phyloP scores from a whole-genome alignment of 2,888 invertebrate genomes.

The Agapostemon virescens region DNA sequence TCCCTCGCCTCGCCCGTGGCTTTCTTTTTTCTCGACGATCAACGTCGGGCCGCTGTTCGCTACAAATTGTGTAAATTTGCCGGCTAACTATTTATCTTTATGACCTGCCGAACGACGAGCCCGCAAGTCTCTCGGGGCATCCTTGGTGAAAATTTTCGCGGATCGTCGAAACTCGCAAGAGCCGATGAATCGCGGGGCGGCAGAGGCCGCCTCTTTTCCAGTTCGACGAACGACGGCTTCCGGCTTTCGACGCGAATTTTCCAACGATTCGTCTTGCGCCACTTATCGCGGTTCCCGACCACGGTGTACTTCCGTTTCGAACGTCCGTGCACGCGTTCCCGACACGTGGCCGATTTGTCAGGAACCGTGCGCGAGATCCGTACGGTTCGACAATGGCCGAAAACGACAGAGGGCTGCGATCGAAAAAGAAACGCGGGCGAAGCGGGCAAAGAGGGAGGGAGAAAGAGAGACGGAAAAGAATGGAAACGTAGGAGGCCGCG shows the following conservation, averaged over 20 bases:
- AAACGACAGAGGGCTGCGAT: background rate
- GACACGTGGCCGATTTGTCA: conserved; percentile 78
- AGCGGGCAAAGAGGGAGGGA: background rate
- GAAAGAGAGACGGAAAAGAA: background rate
- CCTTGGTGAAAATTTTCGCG: conserved; percentile 68
- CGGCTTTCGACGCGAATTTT: conserved; percentile 18
- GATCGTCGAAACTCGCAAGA: conserved; percentile 42
- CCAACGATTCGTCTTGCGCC: conserved; percentile 22
- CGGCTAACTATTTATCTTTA: conserved; percentile 80
- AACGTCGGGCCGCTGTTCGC: conserved; percentile 64
- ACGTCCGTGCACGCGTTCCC: conserved; percentile 42
- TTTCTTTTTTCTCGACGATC: conserved; percentile 48
- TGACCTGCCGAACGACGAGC: conserved; percentile 71
- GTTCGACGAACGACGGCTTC: conserved; percentile 1
- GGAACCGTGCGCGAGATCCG: conserved; percentile 60
- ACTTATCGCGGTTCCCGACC: conserved; percentile 39
- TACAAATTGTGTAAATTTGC: conserved; percentile 80
- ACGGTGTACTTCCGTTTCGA: conserved; percentile 63
- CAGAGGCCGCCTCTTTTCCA: conserved; percentile 11
- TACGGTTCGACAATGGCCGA: conserved; percentile 51
- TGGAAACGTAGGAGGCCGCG: conserved; percentile 31
- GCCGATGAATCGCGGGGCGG: conserved; percentile 7
- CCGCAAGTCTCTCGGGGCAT: conserved; percentile 40
- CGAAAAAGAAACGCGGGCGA: background rate
- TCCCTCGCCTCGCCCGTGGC: conserved; percentile 31